Evolutionary conservation across 2,113 vertebrate species (phyloP), one percentile per base, ranked within the genome.

Genomic region (Podilymbus podiceps): DNA sequence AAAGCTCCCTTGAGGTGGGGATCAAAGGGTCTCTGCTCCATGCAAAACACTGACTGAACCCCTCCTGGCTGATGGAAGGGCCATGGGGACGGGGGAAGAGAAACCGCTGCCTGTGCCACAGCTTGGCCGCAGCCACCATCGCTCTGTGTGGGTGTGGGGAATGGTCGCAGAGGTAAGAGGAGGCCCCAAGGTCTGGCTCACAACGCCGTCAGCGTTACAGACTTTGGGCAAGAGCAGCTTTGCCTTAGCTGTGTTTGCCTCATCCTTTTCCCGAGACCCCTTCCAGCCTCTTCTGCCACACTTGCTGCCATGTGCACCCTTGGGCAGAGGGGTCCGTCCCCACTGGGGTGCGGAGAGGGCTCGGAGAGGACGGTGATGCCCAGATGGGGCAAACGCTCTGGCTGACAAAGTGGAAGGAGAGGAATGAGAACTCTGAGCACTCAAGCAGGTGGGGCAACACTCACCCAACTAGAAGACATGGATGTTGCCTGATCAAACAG

Each of bases 171-270:
- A 63, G 52, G 46, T 16, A 8, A 60, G 33, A 64, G 23, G 23
- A 31, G 16, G 66, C 47, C 49, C 55, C 17, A 3, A 11, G 24
- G 31, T 20, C 31, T 58, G 68, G 27, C 42, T 42, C 38, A 33
- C 28, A 49, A 0, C 0, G 3, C 13, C 2, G 0, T 40, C 5
- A 42, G 8, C 1, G 1, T 47, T n/a, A 64, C 15, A 52, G 56
- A 24, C 3, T 8, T 59, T 11, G 11, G 3, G 8, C 2, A 27
- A 59, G 31, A 35, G 30, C 4, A 6, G 30, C 44, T 84, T 81
- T 2, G 0, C 53, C 46, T 64, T 15, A 15, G 23, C 23, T 79
- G 25, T 67, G 24, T 40, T 92, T 64, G 62, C 40, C 25, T 19
- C 33, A 15, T 76, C 40, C 20, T 68, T 60, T 55, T 68, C 49